phyloP scores from a whole-genome alignment of 2,113 vertebrate species.

The Lepus europaeus region DNA sequence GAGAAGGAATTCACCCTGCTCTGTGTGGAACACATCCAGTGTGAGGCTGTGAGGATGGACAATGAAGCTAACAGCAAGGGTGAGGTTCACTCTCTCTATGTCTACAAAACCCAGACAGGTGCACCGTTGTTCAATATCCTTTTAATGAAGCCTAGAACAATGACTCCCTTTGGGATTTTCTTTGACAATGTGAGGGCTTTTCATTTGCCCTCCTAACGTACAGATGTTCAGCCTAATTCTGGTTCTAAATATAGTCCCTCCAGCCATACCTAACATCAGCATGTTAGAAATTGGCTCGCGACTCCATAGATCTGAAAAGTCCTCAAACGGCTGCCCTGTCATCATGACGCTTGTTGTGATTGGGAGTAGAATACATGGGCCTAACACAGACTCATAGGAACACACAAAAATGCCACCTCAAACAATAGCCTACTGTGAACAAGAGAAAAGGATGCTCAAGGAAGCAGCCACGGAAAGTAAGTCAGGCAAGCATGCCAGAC shows the following conservation, averaged over 20 bases:
- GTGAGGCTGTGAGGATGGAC: not conserved
- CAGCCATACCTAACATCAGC: not conserved
- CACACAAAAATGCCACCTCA: not conserved
- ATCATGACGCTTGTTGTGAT: not conserved
- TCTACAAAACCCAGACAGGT: not conserved
- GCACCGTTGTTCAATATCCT: not conserved
- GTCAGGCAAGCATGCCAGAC: not conserved
- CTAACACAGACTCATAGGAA: not conserved
- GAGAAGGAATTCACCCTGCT: not conserved
- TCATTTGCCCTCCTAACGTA: not conserved
- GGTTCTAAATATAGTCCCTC: not conserved
- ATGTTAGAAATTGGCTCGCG: not conserved
- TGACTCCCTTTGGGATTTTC: not conserved
- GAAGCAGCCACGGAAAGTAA: not conserved
- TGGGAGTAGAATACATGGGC: not conserved
- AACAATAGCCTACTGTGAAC: not conserved
- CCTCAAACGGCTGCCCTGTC: not conserved
- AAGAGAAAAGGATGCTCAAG: not conserved
- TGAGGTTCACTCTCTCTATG: not conserved
- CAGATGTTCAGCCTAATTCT: not conserved
- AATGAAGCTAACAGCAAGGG: not conserved
- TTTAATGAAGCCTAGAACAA: not conserved
- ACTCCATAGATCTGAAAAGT: not conserved
- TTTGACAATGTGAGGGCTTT: not conserved
- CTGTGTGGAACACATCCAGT: accelerated